phyloP scores from a whole-genome alignment of 1,140 invertebrate species.

The Pseudomyrmex pallidus region DNA sequence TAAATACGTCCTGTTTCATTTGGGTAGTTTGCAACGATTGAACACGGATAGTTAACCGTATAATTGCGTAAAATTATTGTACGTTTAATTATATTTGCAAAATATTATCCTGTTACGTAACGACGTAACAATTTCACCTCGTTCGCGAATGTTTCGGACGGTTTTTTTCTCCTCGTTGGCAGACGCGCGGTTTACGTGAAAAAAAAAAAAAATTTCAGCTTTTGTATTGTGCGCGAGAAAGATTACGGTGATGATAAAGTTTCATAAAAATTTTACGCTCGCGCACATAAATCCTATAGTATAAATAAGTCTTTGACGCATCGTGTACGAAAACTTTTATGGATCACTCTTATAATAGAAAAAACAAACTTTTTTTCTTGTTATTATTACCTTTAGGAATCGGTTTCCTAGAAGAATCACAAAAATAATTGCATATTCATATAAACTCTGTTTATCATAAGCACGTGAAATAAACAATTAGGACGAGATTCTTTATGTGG shows the following conservation, averaged over 20 bases:
- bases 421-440: background rate
- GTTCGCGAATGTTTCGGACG: background rate
- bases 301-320: slow-evolving; percentile 1
- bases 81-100: slow-evolving; percentile 28
- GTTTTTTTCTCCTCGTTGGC: background rate
- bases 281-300: slow-evolving; percentile 48
- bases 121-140: background rate
- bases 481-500: background rate
- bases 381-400: background rate
- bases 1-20: slow-evolving; percentile 31
- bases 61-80: slow-evolving; percentile 18
- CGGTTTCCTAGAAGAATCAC: background rate
- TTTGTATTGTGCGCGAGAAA: slow-evolving; percentile 29
- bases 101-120: background rate
- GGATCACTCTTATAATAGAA: slow-evolving; percentile 14
- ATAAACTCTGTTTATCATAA: background rate
- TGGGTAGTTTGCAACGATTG: slow-evolving; percentile 19
- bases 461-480: background rate
- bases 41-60: background rate
- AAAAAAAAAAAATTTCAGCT: background rate
- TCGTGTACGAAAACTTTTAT: slow-evolving; percentile 41
- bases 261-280: slow-evolving; percentile 59
- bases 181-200: background rate
- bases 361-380: background rate
- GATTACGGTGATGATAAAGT: slow-evolving; percentile 46